A percentile compares a stretch with the other conserved stretches of the same genome.
These are phyloP conservation scores for Merodon equestris DNA, from an alignment of 2,888 invertebrate species.

Conservation along the genomic window DNA sequence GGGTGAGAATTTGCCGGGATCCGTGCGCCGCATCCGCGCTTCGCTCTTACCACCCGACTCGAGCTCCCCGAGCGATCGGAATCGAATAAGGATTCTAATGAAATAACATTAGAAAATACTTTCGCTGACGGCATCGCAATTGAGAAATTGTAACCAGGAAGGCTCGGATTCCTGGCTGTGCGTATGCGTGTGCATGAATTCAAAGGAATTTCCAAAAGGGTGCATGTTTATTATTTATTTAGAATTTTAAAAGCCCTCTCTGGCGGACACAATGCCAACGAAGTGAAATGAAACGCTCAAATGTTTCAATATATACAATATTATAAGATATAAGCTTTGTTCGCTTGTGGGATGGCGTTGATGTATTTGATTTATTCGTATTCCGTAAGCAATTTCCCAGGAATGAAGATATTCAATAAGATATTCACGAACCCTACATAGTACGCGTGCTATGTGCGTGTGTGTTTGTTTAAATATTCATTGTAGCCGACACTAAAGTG, in stretches of 20 bases:
- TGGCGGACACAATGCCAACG: constrained; percentile 22
- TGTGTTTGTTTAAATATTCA: no score
- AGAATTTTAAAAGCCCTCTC: constrained; percentile 63
- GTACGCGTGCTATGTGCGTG: no score
- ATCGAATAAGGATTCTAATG: constrained; percentile 69
- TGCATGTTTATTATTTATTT: constrained; percentile 68
- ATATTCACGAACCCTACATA: constrained; percentile 39
- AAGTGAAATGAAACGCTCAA: constrained; percentile 23
- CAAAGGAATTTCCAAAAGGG: constrained; percentile 53
- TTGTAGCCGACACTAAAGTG: constrained; percentile 37
- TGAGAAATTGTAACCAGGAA: not conserved
- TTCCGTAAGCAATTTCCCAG: constrained; percentile 54
- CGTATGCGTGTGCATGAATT: constrained; percentile 32
- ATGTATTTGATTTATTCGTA: constrained; percentile 45
- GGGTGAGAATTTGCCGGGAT: constrained; percentile 63
- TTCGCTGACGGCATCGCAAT: constrained; percentile 49
- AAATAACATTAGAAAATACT: constrained; percentile 69
- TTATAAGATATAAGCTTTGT: no score
- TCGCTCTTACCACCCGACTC: constrained; percentile 42
- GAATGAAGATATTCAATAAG: constrained; percentile 59
- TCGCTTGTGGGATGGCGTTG: constrained; percentile 4
- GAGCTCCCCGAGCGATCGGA: constrained; percentile 61
- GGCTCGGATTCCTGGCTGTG: constrained; percentile 9
- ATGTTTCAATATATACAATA: constrained; percentile 56
- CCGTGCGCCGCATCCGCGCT: constrained; percentile 16